phyloP scores from a whole-genome alignment of 2,113 vertebrate genomes.

The Otis tarda region DNA sequence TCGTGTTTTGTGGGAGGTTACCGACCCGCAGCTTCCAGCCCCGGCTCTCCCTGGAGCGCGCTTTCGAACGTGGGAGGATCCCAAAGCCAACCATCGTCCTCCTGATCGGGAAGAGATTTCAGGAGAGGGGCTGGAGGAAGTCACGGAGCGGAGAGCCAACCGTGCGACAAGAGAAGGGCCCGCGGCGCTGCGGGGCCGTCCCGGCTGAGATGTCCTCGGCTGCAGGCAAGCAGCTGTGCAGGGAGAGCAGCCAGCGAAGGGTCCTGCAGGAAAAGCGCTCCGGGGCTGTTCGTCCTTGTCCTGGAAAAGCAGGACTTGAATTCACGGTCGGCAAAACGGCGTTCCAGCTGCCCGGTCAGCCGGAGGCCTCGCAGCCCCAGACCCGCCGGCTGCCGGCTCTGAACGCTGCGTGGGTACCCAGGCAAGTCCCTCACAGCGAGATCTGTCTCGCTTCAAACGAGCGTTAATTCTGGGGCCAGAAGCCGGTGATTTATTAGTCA shows the following conservation, averaged over 20 bases:
- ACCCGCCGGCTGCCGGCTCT: not conserved
- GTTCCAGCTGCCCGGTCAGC: not conserved
- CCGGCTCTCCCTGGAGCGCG: not conserved
- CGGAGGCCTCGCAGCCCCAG: not conserved
- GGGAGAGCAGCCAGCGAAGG: not conserved
- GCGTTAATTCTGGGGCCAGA: not conserved
- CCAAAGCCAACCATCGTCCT: not conserved
- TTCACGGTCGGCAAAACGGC: accelerated
- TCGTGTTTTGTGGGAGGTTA: not conserved
- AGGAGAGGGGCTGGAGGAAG: not conserved
- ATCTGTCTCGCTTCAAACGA: not conserved
- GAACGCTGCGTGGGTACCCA: not conserved
- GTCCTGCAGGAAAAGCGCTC: not conserved
- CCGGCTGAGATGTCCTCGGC: not conserved
- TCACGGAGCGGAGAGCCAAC: not conserved
- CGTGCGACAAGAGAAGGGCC: no score
- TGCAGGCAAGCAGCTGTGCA: not conserved
- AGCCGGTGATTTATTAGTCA: not conserved
- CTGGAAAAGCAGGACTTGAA: not conserved
- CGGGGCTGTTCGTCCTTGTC: not conserved
- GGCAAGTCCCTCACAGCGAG: not conserved
- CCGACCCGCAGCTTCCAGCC: not conserved
- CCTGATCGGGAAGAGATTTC: not conserved
- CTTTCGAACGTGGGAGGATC: not conserved
- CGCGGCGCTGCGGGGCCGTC: accelerated